Evolutionary conservation across 2,797 vertebrate genomes (phyloP).

Genomic region (Pipistrellus kuhlii): DNA sequence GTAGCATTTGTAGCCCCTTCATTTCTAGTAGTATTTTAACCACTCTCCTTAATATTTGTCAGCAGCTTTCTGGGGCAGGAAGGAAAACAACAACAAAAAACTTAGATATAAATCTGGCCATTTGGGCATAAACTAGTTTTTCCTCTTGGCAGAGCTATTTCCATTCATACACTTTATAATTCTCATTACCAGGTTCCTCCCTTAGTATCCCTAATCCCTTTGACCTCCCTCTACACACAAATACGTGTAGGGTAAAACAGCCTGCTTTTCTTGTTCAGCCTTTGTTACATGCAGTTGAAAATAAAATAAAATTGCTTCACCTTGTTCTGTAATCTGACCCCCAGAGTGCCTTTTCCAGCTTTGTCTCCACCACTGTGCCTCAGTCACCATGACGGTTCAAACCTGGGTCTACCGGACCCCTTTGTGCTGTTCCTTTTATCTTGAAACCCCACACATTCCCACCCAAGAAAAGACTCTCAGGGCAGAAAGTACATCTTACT

Average conservation of each 20-base stretch:
- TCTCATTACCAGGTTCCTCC: not conserved
- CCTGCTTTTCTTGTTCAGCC: constrained; percentile 44
- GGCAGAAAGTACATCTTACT: not conserved
- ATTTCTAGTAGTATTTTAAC: not conserved
- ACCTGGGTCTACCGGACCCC: not conserved
- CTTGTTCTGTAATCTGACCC: not conserved
- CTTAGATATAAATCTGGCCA: not conserved
- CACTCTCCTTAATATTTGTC: not conserved
- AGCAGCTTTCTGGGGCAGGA: not conserved
- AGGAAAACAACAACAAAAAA: not conserved
- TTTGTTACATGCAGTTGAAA: not conserved
- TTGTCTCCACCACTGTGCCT: not conserved
- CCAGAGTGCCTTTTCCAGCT: not conserved
- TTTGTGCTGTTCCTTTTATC: not conserved
- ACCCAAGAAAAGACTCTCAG: not conserved
- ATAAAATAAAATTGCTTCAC: not conserved
- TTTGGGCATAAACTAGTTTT: not conserved
- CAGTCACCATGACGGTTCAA: not conserved
- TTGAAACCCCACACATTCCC: not conserved
- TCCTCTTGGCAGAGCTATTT: constrained; percentile 31
- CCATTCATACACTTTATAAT: not conserved
- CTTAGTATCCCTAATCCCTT: not conserved
- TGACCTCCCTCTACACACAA: not conserved
- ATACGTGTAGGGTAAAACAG: not conserved
- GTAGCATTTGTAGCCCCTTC: not conserved